Evolutionary conservation across 2,888 invertebrate species (phyloP).

Genomic region (Plusia festucae): DNA sequence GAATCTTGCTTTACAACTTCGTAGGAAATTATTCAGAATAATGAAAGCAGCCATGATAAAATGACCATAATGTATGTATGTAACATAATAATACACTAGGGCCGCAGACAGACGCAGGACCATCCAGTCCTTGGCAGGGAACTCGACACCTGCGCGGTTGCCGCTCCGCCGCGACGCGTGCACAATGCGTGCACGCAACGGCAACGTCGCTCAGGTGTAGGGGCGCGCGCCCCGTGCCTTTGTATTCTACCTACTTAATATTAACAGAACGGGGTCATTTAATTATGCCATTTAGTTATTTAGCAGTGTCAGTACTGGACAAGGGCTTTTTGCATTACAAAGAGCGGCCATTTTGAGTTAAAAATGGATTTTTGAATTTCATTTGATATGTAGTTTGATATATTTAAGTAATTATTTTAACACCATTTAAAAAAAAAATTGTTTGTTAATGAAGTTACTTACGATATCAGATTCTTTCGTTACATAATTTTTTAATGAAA

Average conservation of each 20-base stretch:
- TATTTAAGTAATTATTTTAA: too few relatives aligned
- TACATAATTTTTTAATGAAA: too few relatives aligned
- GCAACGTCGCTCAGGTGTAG: constrained; percentile 57
- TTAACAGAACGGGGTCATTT: background rate
- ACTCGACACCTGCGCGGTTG: constrained; percentile 61
- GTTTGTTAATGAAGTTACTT: too few relatives aligned
- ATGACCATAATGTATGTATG: constrained; percentile 7
- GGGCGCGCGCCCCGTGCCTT: constrained; percentile 52
- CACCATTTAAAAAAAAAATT: too few relatives aligned
- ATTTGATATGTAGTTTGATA: too few relatives aligned
- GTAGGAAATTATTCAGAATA: too few relatives aligned
- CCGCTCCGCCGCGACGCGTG: constrained; percentile 45
- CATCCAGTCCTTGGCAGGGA: constrained; percentile 32
- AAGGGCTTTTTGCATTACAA: background rate
- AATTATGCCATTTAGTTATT: constrained; percentile 1
- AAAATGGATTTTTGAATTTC: background rate
- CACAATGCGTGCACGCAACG: constrained; percentile 53
- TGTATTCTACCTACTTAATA: background rate
- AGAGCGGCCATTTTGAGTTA: background rate
- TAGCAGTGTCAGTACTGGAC: background rate
- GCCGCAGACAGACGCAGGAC: constrained; percentile 34
- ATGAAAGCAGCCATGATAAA: background rate
- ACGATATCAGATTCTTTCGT: too few relatives aligned
- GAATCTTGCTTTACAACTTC: too few relatives aligned
- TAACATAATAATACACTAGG: constrained; percentile 20